Evolutionary conservation across 2,797 vertebrate species (phyloP), one percentile per base, ranked within the genome.

Genomic region (Peromyscus melanophrys): DNA sequence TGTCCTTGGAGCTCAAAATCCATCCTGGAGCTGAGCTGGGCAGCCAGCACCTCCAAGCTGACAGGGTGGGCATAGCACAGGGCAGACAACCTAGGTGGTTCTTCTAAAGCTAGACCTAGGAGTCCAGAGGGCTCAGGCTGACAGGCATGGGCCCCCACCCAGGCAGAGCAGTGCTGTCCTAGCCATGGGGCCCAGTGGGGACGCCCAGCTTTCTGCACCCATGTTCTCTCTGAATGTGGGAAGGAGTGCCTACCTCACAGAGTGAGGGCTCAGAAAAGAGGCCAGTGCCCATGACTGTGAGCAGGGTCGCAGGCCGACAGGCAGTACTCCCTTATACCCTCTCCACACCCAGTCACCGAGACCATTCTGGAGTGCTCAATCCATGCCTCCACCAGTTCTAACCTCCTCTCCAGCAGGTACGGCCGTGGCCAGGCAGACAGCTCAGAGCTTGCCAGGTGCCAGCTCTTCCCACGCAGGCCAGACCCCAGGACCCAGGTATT

Each of bases 291-390:
- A 29, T 16, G 12, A 6, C 19, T 40, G 12, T 13, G 2, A 19
- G 80, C 49, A 59, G 37, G 78, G 37, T 7, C 43, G 13, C 16
- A 10, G 4, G 4, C 5, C 13, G 6, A 19, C 25, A 57, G 59
- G n/a, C 16, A 40, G 57, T 0, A 0, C 17, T 49, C 46, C 43
- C 10, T 1, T 12, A 43, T 40, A 29, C 43, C 59, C 43, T 37
- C 1, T 4, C 10, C 2, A 95, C 1, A 40, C 27, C 43, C 49
- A 31, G 76, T 52, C 57, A 49, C 43, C 31, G 9, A 40, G 43
- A 43, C 31, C 13, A 37, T 17, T 17, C 82, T 21, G 29, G 34
- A 49, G 43, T 29, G 59, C 10, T 90, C 88, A 61, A n/a, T 31
- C n/a, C 13, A 9, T 2, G 40, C 73, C 19, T 85, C 83, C 31